phyloP scores from a whole-genome alignment of 2,797 vertebrate genomes.

The Hippoglossus hippoglossus region DNA sequence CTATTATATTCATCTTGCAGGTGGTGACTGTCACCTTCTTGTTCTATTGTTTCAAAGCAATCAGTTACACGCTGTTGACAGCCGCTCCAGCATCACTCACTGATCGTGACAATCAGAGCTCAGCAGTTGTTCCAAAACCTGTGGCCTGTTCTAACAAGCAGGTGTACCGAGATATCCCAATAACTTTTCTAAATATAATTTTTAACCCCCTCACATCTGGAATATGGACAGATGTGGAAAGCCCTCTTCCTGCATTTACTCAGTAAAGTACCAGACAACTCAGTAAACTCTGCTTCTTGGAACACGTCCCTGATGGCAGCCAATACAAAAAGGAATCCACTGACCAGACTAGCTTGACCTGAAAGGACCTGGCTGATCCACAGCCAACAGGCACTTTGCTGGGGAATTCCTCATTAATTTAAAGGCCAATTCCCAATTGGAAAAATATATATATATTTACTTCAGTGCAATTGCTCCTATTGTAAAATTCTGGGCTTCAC shows the following conservation, averaged over 20 bases:
- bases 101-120: conserved; percentile 22
- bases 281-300: conserved; percentile 31
- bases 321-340: conserved; percentile 43
- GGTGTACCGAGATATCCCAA: neutral
- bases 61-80: conserved; percentile 12
- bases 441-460: conserved; percentile 9
- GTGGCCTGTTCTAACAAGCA: neutral
- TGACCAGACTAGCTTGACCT: conserved; percentile 38
- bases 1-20: neutral
- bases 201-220: neutral
- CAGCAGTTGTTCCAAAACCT: conserved; percentile 25
- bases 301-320: conserved; percentile 17
- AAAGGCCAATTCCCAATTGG: conserved; percentile 44
- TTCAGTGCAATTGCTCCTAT: conserved; percentile 43
- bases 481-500: conserved; percentile 47
- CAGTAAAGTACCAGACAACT: conserved; percentile 9
- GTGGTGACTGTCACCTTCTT: neutral
- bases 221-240: conserved; percentile 18
- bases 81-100: conserved; percentile 2
- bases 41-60: neutral
- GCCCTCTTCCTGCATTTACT: conserved; percentile 9
- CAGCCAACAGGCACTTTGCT: conserved; percentile 25
- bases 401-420: conserved; percentile 41
- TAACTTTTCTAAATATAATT: conserved; percentile 1
- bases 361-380: conserved; percentile 25